Base-by-base conservation (phyloP, 2,888 invertebrate species). In the Podabrus alpinus region DNA sequence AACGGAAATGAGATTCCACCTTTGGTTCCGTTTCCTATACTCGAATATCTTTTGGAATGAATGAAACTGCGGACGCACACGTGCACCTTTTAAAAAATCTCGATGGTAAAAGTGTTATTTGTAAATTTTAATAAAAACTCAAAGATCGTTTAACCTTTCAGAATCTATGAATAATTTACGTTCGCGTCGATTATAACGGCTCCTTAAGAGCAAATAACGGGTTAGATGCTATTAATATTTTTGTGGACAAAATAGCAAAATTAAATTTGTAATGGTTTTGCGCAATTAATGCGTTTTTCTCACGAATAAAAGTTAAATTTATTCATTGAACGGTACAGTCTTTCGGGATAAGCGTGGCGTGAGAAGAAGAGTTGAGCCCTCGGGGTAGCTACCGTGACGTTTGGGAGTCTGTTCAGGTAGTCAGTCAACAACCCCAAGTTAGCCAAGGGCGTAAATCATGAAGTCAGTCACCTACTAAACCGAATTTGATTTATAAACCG, bases 391-490 rank as follows among this genome's bases (percentile, higher is more conserved):
- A 78, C 78, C 76, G 78, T 74, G 70, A 69, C 75, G 69, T 59
- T 73, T 72, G 17, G 71, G 71, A 69, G 72, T 75, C 71, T 72
- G 68, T 69, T 60, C 77, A 78, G 76, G 78, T 78, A 78, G 76
- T 74, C 76, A 75, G 74, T 75, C 76, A 76, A 74, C 78, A 76
- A 78, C 75, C 78, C 78, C 76, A 74, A 70, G 62, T 16, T 77
- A 76, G 76, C 78, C 78, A 78, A 78, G 78, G 78, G 78, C 78
- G 71, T 68, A 67, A 72, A 64, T 72, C 71, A 74, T 75, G 73
- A 72, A 77, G 77, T 77, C 77, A 77, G 29, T 77, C 74, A 77
- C 77, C 77, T 77, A 77, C 73, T 75, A 70, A 70, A 77, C 61
- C 25, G 60, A 72, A 66, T 74, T 74, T 71, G 74, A 71, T 74